Percentiles rank a stretch among this genome's conserved stretches.
Conservation (phyloP, 2,888 invertebrate species). For the Drosophila testacea region DNA sequence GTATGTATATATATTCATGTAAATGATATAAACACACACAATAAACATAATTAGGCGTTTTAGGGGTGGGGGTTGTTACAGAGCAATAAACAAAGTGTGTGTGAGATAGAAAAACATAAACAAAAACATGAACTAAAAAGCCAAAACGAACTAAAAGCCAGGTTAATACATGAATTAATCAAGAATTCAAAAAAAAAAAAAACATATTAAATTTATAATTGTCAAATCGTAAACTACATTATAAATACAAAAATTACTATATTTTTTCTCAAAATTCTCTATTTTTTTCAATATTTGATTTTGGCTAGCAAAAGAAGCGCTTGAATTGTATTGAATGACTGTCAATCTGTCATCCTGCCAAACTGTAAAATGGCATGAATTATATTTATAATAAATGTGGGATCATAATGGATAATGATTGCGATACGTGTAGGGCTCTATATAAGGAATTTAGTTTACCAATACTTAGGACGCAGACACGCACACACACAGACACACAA, state of each 20-base stretch:
- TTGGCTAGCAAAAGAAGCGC: constrained; percentile 45
- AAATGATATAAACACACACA: constrained; percentile 37
- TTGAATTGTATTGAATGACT: constrained; percentile 23
- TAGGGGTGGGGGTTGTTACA: constrained; percentile 31
- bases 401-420: constrained; percentile 30
- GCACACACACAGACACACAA: constrained; percentile 34
- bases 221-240: constrained; percentile 36
- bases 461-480: constrained; percentile 39
- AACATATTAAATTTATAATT: constrained; percentile 15
- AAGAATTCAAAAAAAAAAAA: constrained; percentile 1
- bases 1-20: constrained; percentile 12
- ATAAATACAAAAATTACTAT: constrained; percentile 16
- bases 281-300: background rate
- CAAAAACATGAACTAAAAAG: constrained; percentile 39
- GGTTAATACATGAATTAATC: constrained; percentile 41
- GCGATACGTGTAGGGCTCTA: constrained; percentile 32
- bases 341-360: constrained; percentile 45
- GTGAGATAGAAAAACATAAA: constrained; percentile 16
- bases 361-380: constrained; percentile 36
- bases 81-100: constrained; percentile 36
- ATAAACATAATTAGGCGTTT: constrained; percentile 46
- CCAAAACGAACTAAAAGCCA: constrained; percentile 56
- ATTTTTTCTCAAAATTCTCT: background rate
- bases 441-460: constrained; percentile 39
- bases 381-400: constrained; percentile 10